Conservation (phyloP, 2,113 vertebrate genomes). For the Pachyramphus minor region DNA sequence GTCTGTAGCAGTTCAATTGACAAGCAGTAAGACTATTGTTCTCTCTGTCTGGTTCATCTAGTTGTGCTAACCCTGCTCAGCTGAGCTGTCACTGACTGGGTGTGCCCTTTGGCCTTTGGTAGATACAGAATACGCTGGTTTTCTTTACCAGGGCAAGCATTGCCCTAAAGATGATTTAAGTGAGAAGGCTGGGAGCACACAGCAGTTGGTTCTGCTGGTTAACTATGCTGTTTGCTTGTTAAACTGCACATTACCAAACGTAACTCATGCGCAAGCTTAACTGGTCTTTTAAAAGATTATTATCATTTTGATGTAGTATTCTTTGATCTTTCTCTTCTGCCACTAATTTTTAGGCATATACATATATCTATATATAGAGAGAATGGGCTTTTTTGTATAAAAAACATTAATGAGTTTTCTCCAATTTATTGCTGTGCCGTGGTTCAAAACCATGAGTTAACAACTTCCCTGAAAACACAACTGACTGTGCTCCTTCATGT, state of each 20-base stretch:
- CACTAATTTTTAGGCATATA: background rate
- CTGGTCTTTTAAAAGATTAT: background rate
- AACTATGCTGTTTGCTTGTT: background rate
- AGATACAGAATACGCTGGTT: background rate
- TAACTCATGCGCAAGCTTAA: background rate
- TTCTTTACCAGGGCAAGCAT: background rate
- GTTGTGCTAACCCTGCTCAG: background rate
- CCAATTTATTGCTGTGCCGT: background rate
- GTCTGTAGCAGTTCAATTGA: background rate
- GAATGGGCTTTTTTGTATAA: background rate
- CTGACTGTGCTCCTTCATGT: background rate
- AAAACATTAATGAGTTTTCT: background rate
- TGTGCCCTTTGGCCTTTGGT: background rate
- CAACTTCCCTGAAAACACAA: background rate
- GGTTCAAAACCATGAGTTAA: background rate
- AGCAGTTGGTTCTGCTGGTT: background rate
- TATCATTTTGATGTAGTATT: background rate
- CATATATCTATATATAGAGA: too few relatives aligned
- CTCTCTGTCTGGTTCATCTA: background rate
- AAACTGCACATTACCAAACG: background rate
- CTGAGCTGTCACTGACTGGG: background rate
- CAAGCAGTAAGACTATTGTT: constrained; percentile 3
- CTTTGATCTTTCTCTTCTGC: background rate
- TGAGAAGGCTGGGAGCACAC: background rate
- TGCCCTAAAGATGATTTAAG: background rate